Evolutionary conservation across 1,140 invertebrate genomes (phyloP).

Genomic region (Glomeris maerens): DNA sequence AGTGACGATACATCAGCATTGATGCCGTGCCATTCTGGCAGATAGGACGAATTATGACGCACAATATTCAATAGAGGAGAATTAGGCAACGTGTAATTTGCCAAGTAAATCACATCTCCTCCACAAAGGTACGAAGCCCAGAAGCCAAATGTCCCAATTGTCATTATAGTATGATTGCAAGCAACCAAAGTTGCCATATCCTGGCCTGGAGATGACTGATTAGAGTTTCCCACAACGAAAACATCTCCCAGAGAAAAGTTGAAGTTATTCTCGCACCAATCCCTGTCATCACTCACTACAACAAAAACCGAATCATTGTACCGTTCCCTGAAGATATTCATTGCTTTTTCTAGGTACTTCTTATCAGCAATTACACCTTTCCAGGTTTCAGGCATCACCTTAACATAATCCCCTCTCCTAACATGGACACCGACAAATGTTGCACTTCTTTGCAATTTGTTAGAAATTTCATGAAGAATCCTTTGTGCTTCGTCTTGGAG

Average conservation of each 20-base stretch:
- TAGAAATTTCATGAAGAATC: not conserved
- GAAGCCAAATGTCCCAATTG: slow-evolving; percentile 52
- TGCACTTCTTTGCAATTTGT: not conserved
- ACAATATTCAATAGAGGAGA: too few relatives aligned
- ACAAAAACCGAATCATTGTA: slow-evolving; percentile 37
- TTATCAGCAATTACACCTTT: slow-evolving; percentile 35
- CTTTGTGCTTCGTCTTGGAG: not conserved
- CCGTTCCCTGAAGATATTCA: slow-evolving; percentile 39
- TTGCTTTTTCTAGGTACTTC: slow-evolving; percentile 39
- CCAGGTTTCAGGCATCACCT: slow-evolving; percentile 39
- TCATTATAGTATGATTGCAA: slow-evolving; percentile 52
- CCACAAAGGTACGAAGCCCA: slow-evolving; percentile 48
- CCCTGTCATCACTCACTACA: slow-evolving; percentile 45
- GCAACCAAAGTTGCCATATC: slow-evolving; percentile 47
- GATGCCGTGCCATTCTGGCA: too few relatives aligned
- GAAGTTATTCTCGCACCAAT: slow-evolving; percentile 36
- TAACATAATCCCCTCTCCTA: slow-evolving; percentile 42
- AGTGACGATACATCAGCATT: too few relatives aligned
- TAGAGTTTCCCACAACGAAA: slow-evolving; percentile 37
- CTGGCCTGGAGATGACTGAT: slow-evolving; percentile 35
- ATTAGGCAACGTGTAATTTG: slow-evolving; percentile 7
- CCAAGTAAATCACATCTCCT: slow-evolving; percentile 30
- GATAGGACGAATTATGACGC: too few relatives aligned
- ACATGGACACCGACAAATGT: slow-evolving; percentile 43
- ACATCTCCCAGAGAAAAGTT: slow-evolving; percentile 26